Percentiles rank a stretch among this genome's conserved stretches.
These are phyloP conservation scores for Xanthorhoe designata DNA, from an alignment of 2,888 invertebrate species.

Conservation along the genomic window DNA sequence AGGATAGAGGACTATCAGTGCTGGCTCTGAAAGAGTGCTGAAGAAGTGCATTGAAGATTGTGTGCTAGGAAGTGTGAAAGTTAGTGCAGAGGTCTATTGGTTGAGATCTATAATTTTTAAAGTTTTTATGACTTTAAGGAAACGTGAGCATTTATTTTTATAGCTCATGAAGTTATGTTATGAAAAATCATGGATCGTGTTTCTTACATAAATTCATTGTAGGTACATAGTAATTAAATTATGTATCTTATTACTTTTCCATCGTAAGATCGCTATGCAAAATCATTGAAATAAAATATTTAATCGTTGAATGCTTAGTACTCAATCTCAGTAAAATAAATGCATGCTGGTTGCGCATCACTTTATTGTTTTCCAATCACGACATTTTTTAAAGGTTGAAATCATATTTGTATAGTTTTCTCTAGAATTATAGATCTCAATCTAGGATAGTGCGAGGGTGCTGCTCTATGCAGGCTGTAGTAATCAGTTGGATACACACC, in stretches of 20 bases:
- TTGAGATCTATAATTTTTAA: constrained; percentile 74
- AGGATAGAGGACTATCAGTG: constrained; percentile 77
- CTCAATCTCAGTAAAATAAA: too few species aligned
- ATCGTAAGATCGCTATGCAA: too few species aligned
- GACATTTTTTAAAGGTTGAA: background rate
- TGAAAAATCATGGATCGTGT: background rate
- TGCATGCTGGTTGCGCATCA: too few species aligned
- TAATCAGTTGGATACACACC: constrained; percentile 90
- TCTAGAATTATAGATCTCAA: constrained; percentile 74
- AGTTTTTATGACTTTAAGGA: background rate
- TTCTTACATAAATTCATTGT: background rate
- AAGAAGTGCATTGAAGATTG: constrained; percentile 78
- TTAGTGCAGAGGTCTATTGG: constrained; percentile 76
- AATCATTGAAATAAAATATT: too few species aligned
- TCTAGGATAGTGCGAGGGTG: constrained; percentile 75
- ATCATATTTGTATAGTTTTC: background rate
- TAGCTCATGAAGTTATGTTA: background rate
- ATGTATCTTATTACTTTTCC: background rate
- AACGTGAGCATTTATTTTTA: background rate
- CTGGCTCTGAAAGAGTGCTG: constrained; percentile 69
- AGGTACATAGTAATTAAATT: background rate
- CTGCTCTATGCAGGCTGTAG: constrained; percentile 79
- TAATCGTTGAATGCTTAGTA: too few species aligned
- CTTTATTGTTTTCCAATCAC: too few species aligned
- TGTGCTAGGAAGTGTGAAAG: constrained; percentile 81